A percentile compares a stretch with the other conserved stretches of the same genome.
Conservation (phyloP, 2,797 vertebrate species). For the Eptatretus atami region DNA sequence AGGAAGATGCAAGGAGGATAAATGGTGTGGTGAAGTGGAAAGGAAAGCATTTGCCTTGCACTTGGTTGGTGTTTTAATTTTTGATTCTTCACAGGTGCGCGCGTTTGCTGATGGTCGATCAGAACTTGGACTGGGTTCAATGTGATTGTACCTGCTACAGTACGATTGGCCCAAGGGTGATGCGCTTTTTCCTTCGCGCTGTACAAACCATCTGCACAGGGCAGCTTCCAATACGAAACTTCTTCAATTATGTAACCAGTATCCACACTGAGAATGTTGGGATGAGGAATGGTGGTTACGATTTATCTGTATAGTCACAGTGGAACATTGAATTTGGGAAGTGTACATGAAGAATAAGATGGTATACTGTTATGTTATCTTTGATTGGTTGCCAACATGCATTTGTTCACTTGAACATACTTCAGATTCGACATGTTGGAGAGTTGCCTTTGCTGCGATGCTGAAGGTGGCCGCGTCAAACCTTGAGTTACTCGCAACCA, state of each 20-base stretch:
- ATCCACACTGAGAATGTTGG: slow-evolving; percentile 29
- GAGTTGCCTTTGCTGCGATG: slow-evolving; percentile 92
- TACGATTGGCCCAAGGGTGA: slow-evolving; percentile 80
- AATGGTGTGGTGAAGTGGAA: no score
- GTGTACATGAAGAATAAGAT: no score
- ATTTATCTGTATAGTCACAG: no score
- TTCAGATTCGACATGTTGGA: slow-evolving; percentile 91
- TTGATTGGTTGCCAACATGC: no score
- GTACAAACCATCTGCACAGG: slow-evolving; percentile 74
- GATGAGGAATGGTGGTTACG: no score
- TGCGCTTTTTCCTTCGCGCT: slow-evolving; percentile 60
- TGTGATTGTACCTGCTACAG: slow-evolving; percentile 64
- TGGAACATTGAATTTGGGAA: no score
- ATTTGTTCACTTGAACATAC: no score
- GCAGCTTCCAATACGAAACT: slow-evolving; percentile 95
- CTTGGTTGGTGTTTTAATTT: no score
- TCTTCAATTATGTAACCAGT: slow-evolving; percentile 99
- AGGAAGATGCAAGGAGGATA: no score
- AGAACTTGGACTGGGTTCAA: slow-evolving; percentile 67
- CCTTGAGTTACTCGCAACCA: slow-evolving; percentile 83
- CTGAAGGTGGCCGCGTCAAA: slow-evolving; percentile 83
- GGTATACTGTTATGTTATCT: no score
- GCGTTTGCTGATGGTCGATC: slow-evolving; percentile 61
- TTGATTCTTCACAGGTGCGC: slow-evolving; percentile 25
- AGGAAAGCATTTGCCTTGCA: no score